Conservation (phyloP, 2,113 vertebrate species). For the Puntigrus tetrazona region DNA sequence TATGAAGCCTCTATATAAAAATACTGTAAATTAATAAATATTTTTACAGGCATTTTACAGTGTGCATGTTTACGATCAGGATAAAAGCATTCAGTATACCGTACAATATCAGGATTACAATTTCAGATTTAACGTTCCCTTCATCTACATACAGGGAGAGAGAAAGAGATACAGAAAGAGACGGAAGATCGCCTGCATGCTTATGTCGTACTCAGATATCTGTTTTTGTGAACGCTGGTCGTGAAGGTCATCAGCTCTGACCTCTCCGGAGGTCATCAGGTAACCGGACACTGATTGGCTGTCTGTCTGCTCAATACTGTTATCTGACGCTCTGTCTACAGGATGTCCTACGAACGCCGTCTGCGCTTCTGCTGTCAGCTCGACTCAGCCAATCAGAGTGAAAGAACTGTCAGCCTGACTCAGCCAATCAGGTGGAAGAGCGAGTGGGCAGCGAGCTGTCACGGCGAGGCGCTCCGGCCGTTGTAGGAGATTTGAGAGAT, state of each 20-base stretch:
- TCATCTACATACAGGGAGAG: constrained; percentile 40
- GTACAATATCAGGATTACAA: constrained; percentile 53
- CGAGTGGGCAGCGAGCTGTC: constrained; percentile 45
- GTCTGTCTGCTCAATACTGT: constrained; percentile 36
- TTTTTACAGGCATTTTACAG: constrained; percentile 66
- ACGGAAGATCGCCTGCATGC: constrained; percentile 63
- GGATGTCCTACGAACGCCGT: not conserved
- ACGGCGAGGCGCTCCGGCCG: constrained; percentile 75
- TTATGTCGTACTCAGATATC: constrained; percentile 60
- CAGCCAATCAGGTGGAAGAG: not conserved
- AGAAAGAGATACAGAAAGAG: constrained; percentile 43
- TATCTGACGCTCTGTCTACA: constrained; percentile 17
- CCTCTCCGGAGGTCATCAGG: constrained; percentile 35
- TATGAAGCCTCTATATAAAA: constrained; percentile 79
- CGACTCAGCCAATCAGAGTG: constrained; percentile 21
- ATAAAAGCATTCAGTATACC: constrained; percentile 68
- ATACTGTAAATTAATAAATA: constrained; percentile 73
- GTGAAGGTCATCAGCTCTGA: constrained; percentile 15
- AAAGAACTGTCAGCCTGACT: constrained; percentile 4
- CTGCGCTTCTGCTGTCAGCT: constrained; percentile 12
- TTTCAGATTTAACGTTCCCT: constrained; percentile 55
- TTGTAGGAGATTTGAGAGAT: constrained; percentile 91
- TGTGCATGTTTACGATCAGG: constrained; percentile 61
- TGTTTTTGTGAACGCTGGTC: constrained; percentile 29
- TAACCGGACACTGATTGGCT: constrained; percentile 46